Evolutionary conservation across 1,140 invertebrate species (phyloP).

Genomic region (Elymnias hypermnestra): DNA sequence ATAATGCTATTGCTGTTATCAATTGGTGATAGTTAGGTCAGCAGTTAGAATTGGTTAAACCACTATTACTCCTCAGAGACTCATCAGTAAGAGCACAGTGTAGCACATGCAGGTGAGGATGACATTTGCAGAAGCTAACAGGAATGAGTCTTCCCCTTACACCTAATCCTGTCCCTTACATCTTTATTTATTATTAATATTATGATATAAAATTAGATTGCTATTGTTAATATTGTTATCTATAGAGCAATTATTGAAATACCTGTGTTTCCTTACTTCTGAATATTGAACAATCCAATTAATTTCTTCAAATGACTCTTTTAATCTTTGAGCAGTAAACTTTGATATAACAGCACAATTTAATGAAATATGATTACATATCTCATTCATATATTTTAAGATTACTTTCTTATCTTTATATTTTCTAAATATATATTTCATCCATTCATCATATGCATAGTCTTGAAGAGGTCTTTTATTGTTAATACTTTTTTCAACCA

Average conservation of each 20-base stretch:
- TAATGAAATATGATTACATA: conserved; percentile 65
- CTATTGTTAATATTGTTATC: background rate
- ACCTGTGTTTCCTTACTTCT: conserved; percentile 42
- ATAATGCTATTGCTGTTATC: too few relatives aligned
- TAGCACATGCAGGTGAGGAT: too few relatives aligned
- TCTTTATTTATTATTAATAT: too few relatives aligned
- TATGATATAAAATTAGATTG: too few relatives aligned
- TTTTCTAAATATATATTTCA: conserved; percentile 64
- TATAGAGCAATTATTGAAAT: too few relatives aligned
- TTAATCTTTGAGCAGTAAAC: conserved; percentile 36
- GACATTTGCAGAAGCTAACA: too few relatives aligned
- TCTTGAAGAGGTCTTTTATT: conserved; percentile 28
- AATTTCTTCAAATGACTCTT: conserved; percentile 37
- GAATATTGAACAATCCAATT: conserved; percentile 48
- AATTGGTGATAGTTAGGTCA: too few relatives aligned
- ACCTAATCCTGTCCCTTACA: too few relatives aligned
- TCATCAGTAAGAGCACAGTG: too few relatives aligned
- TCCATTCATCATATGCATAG: conserved; percentile 58
- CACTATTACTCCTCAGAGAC: too few relatives aligned
- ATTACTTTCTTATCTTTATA: conserved; percentile 60
- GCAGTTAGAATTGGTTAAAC: too few relatives aligned
- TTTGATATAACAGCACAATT: conserved; percentile 42
- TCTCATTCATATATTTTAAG: conserved; percentile 60
- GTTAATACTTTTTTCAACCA: conserved; percentile 69
- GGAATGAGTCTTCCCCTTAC: too few relatives aligned